Base-by-base conservation (phyloP, 2,797 vertebrate species). In the Syngnathus acus region DNA sequence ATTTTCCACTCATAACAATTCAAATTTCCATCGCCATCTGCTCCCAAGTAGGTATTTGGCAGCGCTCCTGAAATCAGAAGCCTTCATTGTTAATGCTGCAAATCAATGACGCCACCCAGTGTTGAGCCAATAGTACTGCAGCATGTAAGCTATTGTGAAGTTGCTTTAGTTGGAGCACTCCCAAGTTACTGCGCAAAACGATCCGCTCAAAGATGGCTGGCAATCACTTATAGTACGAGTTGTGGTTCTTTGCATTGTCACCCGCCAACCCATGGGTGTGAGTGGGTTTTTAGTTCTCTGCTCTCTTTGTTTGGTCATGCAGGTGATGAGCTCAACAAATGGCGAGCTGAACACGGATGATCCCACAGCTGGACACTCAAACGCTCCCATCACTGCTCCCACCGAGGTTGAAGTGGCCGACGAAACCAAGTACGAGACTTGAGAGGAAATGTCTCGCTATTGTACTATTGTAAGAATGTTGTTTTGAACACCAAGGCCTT, bases 321-420 rank as follows among this genome's bases (percentile, higher is more conserved):
- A 98, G 96, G 95, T 97, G 81, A 94, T 98, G 91, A 97, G 94
- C 88, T 98, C 95, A 71, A 97, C 96, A 42, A 98, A 99, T 0
- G 96, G 96, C 9, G 96, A 99, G 90, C 89, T 99, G 87, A 98
- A 99, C 82, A 93, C 95, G 0, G 96, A 99, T 0, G 95, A 99
- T 82, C 95, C 95, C 16, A 97, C 95, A 0, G 96, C 96, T 0
- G 96, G 94, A 83, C 95, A 98, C 86, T 99, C 96, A 65, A 99
- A 98, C 1, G 96, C 96, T 66, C 96, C 96, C 82, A 99, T 99
- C 90, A 97, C 95, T 0, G 95, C 95, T 62, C 94, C 95, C 17
- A 92, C 96, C 0, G 96, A 98, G 84, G 93, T 97, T 55, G 96
- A 99, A 86, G 95, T 98, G 89, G 91, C 94, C 1, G 96, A 98